Base-by-base conservation (phyloP, 1,140 invertebrate species). In the Cherax destructor region DNA sequence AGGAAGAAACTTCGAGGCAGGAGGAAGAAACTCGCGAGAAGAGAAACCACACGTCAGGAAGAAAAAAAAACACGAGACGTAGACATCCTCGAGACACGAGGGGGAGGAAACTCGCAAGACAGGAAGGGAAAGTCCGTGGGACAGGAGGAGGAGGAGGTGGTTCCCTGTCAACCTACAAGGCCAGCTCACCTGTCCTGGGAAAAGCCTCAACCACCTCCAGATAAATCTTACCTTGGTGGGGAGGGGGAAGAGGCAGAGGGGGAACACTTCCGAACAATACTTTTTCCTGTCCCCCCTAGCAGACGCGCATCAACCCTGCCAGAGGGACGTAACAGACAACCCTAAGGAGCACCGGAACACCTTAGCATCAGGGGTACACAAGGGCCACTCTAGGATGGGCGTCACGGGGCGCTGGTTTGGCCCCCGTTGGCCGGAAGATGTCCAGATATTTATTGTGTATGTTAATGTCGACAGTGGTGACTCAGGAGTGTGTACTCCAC, bases 401-500 rank as follows among this genome's bases (percentile, higher is more conserved):
- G 76, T 52, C 30, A 52, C 21, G 65, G 65, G 16, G 47, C 1
- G 10, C 24, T 56, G 86, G 56, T 88, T 72, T 24, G 24, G 86
- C 41, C 86, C 47, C n/a, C 52, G 18, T 81, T 52, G 78, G 50
- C 78, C 79, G 59, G 86, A 49, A 90, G 81, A 84, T 90, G 88
- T 77, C 50, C 88, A 90, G 81, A 84, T 90, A 90, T 90, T 90
- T 84, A 90, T 84, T 90, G 88, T 90, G 72, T 84, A 90, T 85
- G 78, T 83, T 86, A 83, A 80, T 91, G 90, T 77, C 78, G 30
- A 41, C 30, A 47, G 90, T 47, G 89, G 76, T 86, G 90, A 91
- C 84, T 86, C 90, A 86, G 90, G 80, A 56, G 84, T 91, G 83
- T 65, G 90, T 52, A 91, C 90, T 91, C 90, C 90, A 91, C 90